A percentile compares a stretch with the other conserved stretches of the same genome.
Conservation (phyloP, 2,113 vertebrate species). For the Ardeotis arabs region DNA sequence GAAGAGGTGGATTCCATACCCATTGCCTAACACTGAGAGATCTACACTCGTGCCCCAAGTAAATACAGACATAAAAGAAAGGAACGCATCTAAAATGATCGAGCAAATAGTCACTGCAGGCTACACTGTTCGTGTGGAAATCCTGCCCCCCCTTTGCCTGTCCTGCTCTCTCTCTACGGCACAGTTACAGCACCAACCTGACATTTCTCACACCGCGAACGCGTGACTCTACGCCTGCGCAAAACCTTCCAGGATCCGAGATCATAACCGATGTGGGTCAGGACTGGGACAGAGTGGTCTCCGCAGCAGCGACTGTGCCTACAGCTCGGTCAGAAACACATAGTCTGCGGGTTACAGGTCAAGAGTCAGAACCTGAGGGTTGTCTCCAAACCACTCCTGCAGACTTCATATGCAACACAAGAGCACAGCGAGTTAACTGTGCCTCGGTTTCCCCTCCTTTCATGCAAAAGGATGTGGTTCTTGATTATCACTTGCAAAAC, state of each 20-base stretch:
- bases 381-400: neutral
- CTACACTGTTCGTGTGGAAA: neutral
- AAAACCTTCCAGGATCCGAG: neutral
- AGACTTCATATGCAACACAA: neutral
- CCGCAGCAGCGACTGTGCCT: neutral
- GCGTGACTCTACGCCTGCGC: neutral
- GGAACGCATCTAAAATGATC: neutral
- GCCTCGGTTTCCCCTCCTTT: neutral
- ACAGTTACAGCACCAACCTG: neutral
- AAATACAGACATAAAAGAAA: neutral
- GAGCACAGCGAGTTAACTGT: accelerated
- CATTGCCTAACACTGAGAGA: neutral
- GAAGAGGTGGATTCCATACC: neutral
- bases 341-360: neutral
- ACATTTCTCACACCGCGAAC: neutral
- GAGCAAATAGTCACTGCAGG: neutral
- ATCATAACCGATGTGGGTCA: neutral
- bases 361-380: neutral
- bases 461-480: conserved; percentile 1
- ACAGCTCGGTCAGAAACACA: neutral
- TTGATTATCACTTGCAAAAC: neutral
- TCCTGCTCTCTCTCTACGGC: neutral
- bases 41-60: neutral
- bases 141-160: neutral
- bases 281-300: no score